Base-by-base conservation (phyloP, 2,113 vertebrate genomes). In the Numida meleagris region DNA sequence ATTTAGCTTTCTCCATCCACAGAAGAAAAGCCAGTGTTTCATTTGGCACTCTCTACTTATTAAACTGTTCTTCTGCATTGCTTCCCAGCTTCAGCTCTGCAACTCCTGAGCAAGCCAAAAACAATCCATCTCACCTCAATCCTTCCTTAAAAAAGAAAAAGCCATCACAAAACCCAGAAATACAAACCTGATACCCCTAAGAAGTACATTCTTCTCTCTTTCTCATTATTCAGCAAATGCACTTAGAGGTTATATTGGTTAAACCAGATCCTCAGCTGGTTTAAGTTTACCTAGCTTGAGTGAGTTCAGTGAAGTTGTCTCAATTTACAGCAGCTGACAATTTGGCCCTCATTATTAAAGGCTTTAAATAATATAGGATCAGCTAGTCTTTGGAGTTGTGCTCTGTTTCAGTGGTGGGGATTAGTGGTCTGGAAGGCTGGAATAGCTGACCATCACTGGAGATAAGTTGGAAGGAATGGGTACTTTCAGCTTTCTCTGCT, bases 51-150 rank as follows among this genome's bases (percentile, higher is more conserved):
- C 57, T 58, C 55, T 68, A 14, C 86, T 92, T 96, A 89, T 86
- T 96, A 86, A 96, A 96, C 73, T 92, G 73, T 55, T 93, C n/a
- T 93, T 92, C 91, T 86, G 80, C 83, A 65, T 62, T 86, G 66
- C 86, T 89, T 96, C 81, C 80, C 83, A 86, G 15, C 66, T 93
- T 94, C 73, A 80, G 55, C 82, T 73, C 84, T 89, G 73, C n/a
- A 91, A 8, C 62, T 95, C 29, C 48, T 68, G 46, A 95, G 79
- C 72, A 91, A 81, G 86, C 76, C 63, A 89, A 93, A 88, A 40
- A 2, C 45, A 78, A 72, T 83, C 66, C 51, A 10, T 74, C 48
- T 88, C 86, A 83, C 68, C 50, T 94, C 50, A 83, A 21, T 73
- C 48, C 36, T 86, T 74, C 45, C 55, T 51, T 7, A 67, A 81